These are phyloP conservation scores for Eulemur rubriventer DNA, from an alignment of 2,797 vertebrate species.

Conservation along the genomic window DNA sequence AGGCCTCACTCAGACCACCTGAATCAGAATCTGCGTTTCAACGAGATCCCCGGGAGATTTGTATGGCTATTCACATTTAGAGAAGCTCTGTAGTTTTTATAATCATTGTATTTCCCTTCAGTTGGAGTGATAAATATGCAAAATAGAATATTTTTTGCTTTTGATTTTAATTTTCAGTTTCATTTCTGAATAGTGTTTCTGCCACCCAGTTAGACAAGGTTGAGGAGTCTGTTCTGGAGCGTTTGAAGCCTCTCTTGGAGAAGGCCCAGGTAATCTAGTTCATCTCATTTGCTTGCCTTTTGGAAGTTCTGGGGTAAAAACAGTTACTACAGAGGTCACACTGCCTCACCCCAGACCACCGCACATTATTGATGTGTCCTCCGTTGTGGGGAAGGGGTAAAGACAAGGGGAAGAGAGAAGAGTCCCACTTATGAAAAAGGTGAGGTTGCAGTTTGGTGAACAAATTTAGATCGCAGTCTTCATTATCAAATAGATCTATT, in stretches of 20 bases:
- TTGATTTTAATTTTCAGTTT: conserved; percentile 54
- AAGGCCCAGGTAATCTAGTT: conserved; percentile 87
- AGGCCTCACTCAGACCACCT: not conserved
- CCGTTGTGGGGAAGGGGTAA: not conserved
- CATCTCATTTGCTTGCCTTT: not conserved
- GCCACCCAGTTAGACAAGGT: conserved; percentile 84
- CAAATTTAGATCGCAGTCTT: not conserved
- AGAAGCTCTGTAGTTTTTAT: not conserved
- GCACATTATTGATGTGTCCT: not conserved
- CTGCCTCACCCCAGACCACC: not conserved
- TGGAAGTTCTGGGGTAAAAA: not conserved
- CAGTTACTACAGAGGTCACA: not conserved
- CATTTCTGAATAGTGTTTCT: conserved; percentile 77
- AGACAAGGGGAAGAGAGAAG: not conserved
- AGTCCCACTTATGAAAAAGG: not conserved
- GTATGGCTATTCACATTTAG: not conserved
- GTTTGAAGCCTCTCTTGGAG: conserved; percentile 84
- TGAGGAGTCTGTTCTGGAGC: conserved; percentile 83
- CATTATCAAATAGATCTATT: not conserved
- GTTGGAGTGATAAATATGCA: not conserved
- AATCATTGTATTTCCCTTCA: not conserved
- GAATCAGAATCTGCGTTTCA: not conserved
- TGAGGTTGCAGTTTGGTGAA: not conserved
- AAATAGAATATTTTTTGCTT: not conserved
- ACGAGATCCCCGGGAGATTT: not conserved